Conservation (phyloP, 1,140 invertebrate species). For the Episyrphus balteatus region DNA sequence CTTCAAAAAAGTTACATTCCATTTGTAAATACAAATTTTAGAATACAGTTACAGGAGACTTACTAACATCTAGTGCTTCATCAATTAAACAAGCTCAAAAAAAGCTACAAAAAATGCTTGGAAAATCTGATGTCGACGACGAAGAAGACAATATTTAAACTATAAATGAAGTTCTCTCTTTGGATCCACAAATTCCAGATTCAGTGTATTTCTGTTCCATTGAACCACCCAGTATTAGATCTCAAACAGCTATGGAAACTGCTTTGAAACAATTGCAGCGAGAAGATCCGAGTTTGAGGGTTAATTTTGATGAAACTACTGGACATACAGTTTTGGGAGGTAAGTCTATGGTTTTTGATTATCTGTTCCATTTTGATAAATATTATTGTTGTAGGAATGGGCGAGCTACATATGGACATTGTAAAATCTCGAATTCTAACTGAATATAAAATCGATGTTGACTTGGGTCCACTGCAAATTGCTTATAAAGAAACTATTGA, state of each 20-base stretch:
- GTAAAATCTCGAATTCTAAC: slow-evolving; percentile 74
- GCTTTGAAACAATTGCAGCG: slow-evolving; percentile 75
- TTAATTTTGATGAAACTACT: slow-evolving; percentile 61
- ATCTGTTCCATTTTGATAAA: slow-evolving; percentile 13
- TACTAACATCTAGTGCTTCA: slow-evolving; percentile 54
- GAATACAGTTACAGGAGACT: slow-evolving; percentile 73
- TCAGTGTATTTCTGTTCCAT: slow-evolving; percentile 97
- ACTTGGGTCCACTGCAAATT: slow-evolving; percentile 90
- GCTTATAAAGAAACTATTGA: slow-evolving; percentile 76
- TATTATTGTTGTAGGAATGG: slow-evolving; percentile 55
- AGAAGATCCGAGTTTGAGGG: slow-evolving; percentile 89
- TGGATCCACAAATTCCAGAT: slow-evolving; percentile 63
- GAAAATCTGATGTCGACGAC: slow-evolving; percentile 6
- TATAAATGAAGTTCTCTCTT: slow-evolving; percentile 37
- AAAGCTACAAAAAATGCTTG: slow-evolving; percentile 37
- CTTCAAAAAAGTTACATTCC: neutral
- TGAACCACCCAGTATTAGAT: slow-evolving; percentile 73
- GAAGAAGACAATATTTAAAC: slow-evolving; percentile 15
- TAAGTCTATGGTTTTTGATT: too few species aligned
- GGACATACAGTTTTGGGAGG: slow-evolving; percentile 76
- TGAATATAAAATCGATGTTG: slow-evolving; percentile 87
- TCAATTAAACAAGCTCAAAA: slow-evolving; percentile 46
- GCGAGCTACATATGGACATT: slow-evolving; percentile 92
- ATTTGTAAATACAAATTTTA: too few species aligned
- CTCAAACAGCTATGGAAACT: slow-evolving; percentile 65